Evolutionary conservation across 2,888 invertebrate genomes (phyloP).

Genomic region (Agelastica alni): DNA sequence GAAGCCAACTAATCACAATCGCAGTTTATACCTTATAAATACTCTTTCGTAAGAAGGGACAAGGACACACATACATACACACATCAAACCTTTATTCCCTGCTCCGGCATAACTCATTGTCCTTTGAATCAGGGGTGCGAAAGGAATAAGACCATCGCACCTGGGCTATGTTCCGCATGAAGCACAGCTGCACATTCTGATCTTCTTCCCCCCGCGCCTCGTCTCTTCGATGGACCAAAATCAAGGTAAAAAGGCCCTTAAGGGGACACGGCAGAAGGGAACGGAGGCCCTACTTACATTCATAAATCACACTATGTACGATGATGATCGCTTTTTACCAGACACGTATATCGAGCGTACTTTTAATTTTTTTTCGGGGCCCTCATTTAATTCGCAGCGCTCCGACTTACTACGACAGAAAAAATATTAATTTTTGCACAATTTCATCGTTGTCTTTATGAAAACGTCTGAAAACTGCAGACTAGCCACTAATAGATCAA

Average conservation of each 20-base stretch:
- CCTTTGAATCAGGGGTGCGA: slow-evolving; percentile 16
- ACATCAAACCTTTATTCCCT: slow-evolving; percentile 15
- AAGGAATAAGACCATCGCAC: slow-evolving; percentile 18
- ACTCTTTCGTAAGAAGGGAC: neutral
- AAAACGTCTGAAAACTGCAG: no score
- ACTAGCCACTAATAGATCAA: no score
- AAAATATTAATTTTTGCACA: no score
- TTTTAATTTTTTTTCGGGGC: neutral
- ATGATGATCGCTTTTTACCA: slow-evolving; percentile 46
- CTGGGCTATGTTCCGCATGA: slow-evolving; percentile 9
- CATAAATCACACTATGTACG: slow-evolving; percentile 45
- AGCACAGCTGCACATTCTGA: slow-evolving; percentile 52
- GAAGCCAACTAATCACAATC: neutral
- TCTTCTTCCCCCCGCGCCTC: neutral
- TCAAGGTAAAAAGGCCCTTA: slow-evolving; percentile 49
- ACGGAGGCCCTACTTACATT: neutral
- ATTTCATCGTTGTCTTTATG: no score
- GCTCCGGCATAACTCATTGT: slow-evolving; percentile 4
- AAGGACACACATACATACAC: no score
- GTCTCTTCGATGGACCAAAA: slow-evolving; percentile 43
- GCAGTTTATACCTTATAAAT: neutral
- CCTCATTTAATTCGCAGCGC: neutral
- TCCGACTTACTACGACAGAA: no score
- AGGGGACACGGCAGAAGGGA: slow-evolving; percentile 28
- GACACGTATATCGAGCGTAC: slow-evolving; percentile 33